Evolutionary conservation across 2,113 vertebrate genomes (phyloP), one percentile per base, ranked within the genome.

Genomic region (Dipodomys stephensi): DNA sequence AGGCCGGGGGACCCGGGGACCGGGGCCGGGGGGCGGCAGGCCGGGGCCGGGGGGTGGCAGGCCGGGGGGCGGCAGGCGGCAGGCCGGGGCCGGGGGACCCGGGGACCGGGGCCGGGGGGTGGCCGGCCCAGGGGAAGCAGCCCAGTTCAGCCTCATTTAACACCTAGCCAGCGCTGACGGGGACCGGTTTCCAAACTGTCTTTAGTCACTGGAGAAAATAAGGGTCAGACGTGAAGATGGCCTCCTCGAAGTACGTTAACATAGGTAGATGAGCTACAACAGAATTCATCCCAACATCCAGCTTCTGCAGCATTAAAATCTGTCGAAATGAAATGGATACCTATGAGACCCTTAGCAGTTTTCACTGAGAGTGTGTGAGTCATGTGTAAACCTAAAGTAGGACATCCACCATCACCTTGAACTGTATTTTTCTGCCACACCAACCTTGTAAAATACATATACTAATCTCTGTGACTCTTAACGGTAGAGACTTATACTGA

Each of bases 401-500:
- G 92, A 92, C 78, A 69, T 95, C 96, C 88, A 93, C 64, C 65
- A 11, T 92, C 80, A 92, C 95, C 94, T 95, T 91, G 90, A 97
- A 12, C 76, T 12, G 9, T 95, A 95, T 92, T 97, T 97, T 97
- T 96, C 95, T 97, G 94, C 97, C 96, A 72, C 92, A 96, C 96
- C 96, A 22, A 95, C 87, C 92, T 97, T 97, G 97, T 89, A 96
- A 96, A 96, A 95, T 96, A 93, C 92, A 88, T 92, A 88, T 95
- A 97, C 79, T 96, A 97, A 91, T 65, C 87, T 80, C 87, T 80
- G 6, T 95, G 91, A 94, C 83, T 94, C 96, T 96, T 96, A 72
- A 84, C 86, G 96, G 39, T 98, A 97, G 96, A 89, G 96, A 97
- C 90, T 96, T 97, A 93, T 91, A 88, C 95, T 87, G 91, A 96